A percentile compares a stretch with the other conserved stretches of the same genome.
Evolutionary conservation across 2,797 vertebrate species (phyloP).

Genomic region (Anguilla megastoma): DNA sequence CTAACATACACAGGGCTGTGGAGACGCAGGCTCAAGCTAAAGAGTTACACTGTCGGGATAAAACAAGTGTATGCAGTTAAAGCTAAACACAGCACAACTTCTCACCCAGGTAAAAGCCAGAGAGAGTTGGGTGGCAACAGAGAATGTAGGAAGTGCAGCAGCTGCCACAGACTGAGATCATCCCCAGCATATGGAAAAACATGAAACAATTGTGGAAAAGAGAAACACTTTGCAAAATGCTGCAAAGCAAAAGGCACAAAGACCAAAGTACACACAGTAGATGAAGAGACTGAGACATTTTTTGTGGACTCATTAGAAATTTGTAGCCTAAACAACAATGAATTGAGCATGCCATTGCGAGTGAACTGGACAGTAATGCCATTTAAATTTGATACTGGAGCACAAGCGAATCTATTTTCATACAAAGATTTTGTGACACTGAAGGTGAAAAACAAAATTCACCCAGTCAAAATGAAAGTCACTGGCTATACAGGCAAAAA

Average conservation of each 20-base stretch:
- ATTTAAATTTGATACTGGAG: conserved; percentile 40
- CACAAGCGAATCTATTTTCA: conserved; percentile 27
- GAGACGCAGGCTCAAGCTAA: conserved; percentile 32
- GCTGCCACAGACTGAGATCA: conserved; percentile 6
- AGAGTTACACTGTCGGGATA: conserved; percentile 11
- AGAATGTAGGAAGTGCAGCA: conserved; percentile 22
- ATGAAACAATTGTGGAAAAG: conserved; percentile 29
- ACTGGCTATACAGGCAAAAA: conserved; percentile 13
- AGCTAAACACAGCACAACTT: not conserved
- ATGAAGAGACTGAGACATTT: conserved; percentile 24
- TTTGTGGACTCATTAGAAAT: conserved; percentile 24
- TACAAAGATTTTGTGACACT: conserved; percentile 15
- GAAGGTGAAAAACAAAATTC: conserved; percentile 15
- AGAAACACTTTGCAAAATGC: conserved; percentile 25
- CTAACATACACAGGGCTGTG: not conserved
- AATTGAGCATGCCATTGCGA: conserved; percentile 23
- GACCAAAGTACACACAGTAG: conserved; percentile 18
- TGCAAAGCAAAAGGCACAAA: not conserved
- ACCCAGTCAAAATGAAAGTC: conserved; percentile 28
- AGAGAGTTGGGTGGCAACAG: not conserved
- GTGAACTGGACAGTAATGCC: conserved; percentile 30
- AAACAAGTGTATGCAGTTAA: not conserved
- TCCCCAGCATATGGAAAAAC: conserved; percentile 25
- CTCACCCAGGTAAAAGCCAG: not conserved
- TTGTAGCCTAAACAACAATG: not conserved